Evolutionary conservation across 2,888 invertebrate species (phyloP), one percentile per base, ranked within the genome.

Genomic region (Callinectes sapidus): DNA sequence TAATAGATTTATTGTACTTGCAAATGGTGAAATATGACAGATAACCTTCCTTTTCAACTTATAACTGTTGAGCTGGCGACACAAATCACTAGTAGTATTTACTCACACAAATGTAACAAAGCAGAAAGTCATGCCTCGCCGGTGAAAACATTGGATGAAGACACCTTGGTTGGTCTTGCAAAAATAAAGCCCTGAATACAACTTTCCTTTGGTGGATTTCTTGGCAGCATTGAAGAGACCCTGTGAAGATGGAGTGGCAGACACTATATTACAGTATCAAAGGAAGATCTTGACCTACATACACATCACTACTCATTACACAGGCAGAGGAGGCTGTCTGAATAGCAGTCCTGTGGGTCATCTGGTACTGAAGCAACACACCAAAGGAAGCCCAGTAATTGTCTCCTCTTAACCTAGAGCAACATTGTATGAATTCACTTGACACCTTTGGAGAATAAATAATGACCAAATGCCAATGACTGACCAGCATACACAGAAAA

Each of bases 11-110:
- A 81, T 81, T 81, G 81, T 81, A 81, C 81, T 81, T 81, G 81
- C 35, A 81, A 81, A 81, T 81, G 81, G 81, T 81, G 81, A 35
- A 81, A 81, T 81, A 32, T 81, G 35, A 81, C 81, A 81, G 35
- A 23, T 81, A 81, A 81, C 81, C 14, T 18, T 14, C 81, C 39
- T 39, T n/a, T n/a, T 39, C 81, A 71, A 81, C 81, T 81, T 35
- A 81, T 35, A n/a, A 32, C 35, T 81, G 81, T 81, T 81, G 81
- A 81, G 81, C 81, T 81, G 81, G 81, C 32, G 35, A 81, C 81
- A 81, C 35, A 81, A 81, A 81, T 18, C 81, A 81, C 35, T 18
- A 81, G 16, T 81, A 81, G 16, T 81, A 81, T 16, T 81, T 81
- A 81, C 81, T 35, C n/a, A n/a, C 81, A 81, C 16, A 81, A 81